Evolutionary conservation across 2,888 invertebrate genomes (phyloP), one percentile per base, ranked within the genome.

Genomic region (Phoenoteleia sp.): DNA sequence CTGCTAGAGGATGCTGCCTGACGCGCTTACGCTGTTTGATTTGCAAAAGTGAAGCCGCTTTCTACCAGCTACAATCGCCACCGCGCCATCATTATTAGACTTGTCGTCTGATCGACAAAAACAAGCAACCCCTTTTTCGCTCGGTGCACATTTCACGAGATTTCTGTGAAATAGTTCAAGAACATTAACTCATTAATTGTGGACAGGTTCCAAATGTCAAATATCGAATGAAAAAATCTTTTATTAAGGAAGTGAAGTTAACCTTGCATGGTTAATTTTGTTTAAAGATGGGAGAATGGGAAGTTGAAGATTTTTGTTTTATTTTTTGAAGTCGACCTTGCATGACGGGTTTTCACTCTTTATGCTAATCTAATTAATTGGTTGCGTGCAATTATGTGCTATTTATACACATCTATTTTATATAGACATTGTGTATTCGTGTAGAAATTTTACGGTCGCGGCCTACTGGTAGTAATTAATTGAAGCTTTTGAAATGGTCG

Each of bases 1-100:
- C 88, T 88, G 85, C 85, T 88, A 88, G 67, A 81, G 89, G 86
- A 88, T 89, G 88, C 89, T 49, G 79, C 71, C 86, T 82, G 84
- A 81, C 79, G 83, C 79, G 79, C 83, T 79, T 69, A 85, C 86
- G 85, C 89, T 92, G 89, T 92, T 92, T 92, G 92, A 91, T 91
- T 92, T 91, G 91, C 91, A 90, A 91, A 91, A 91, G 91, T 91
- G 89, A 91, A 91, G 86, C 86, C 76, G 85, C 81, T 75, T 72
- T 71, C 82, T 60, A 82, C 58, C 60, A 45, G 42, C 64, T 72
- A 82, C 82, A 64, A 69, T 49, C 76, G 47, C 76, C 56, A 39
- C 39, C 27, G 62, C 47, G 49, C 56, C 56, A 77, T 79, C 74
- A 74, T 83, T 79, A 83, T 79, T 67, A 79, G 79, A 77, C 83